phyloP scores from a whole-genome alignment of 2,797 vertebrate species.

The Siniperca scherzeri region DNA sequence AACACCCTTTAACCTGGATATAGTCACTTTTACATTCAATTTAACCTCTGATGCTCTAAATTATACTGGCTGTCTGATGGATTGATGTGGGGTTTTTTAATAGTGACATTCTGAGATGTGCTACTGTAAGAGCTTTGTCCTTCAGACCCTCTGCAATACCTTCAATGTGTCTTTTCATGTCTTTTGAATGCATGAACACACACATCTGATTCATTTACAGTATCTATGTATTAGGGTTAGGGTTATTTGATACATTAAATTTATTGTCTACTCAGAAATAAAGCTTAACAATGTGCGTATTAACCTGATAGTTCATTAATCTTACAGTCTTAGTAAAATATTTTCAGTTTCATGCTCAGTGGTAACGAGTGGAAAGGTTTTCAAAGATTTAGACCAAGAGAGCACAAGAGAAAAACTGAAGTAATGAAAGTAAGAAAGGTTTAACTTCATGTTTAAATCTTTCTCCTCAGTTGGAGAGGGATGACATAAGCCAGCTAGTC shows the following conservation, averaged over 20 bases:
- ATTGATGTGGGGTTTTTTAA: slow-evolving; percentile 29
- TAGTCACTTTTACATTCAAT: slow-evolving; percentile 33
- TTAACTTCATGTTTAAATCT: slow-evolving; percentile 47
- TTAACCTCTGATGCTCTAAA: slow-evolving; percentile 46
- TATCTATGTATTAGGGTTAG: not conserved
- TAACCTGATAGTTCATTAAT: no score
- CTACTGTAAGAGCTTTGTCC: not conserved
- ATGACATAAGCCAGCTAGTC: slow-evolving; percentile 61
- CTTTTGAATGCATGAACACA: not conserved
- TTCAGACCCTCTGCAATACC: not conserved
- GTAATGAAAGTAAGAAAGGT: slow-evolving; percentile 2
- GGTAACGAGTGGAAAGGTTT: not conserved
- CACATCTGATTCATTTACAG: not conserved
- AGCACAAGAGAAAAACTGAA: not conserved
- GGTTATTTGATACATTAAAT: not conserved
- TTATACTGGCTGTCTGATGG: slow-evolving; percentile 26
- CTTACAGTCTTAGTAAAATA: no score
- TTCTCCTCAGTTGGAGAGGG: slow-evolving; percentile 44
- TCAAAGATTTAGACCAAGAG: not conserved
- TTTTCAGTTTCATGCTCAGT: not conserved
- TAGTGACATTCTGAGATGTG: slow-evolving; percentile 20
- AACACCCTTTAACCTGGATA: slow-evolving; percentile 50
- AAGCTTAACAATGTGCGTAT: not conserved
- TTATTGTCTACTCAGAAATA: not conserved
- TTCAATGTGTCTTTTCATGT: not conserved